Conservation (phyloP, 2,113 vertebrate species). For the Notiomystis cincta region DNA sequence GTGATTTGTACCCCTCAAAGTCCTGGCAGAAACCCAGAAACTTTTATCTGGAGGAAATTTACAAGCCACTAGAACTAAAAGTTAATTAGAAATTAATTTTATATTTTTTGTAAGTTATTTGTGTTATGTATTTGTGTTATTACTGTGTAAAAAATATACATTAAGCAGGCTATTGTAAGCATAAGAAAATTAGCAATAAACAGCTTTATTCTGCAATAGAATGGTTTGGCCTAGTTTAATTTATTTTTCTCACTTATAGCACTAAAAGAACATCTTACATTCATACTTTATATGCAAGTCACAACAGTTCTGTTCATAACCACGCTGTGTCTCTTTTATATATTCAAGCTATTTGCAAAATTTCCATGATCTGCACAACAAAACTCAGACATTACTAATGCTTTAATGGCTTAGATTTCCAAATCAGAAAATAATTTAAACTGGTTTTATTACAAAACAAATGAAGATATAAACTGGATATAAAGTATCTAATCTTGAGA, state of each 20-base stretch:
- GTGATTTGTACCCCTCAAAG: slow-evolving; percentile 8
- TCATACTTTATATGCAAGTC: slow-evolving; percentile 44
- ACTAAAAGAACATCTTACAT: slow-evolving; percentile 36
- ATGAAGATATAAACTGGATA: background rate
- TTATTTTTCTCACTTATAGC: slow-evolving; percentile 59
- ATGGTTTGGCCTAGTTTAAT: slow-evolving; percentile 53
- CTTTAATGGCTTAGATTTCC: background rate
- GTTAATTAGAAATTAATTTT: slow-evolving; percentile 69
- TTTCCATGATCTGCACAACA: background rate
- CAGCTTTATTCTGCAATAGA: slow-evolving; percentile 54
- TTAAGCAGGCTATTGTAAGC: slow-evolving; percentile 40
- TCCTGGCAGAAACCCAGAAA: slow-evolving; percentile 21
- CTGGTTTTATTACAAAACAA: background rate
- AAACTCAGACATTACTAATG: background rate
- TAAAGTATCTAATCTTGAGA: background rate
- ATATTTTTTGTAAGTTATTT: slow-evolving; percentile 54
- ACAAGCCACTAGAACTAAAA: slow-evolving; percentile 42
- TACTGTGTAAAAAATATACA: slow-evolving; percentile 59
- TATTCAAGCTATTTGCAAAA: background rate
- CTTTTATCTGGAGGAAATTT: slow-evolving; percentile 54
- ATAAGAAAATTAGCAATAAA: slow-evolving; percentile 65
- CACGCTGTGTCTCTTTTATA: background rate
- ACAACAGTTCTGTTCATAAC: slow-evolving; percentile 9
- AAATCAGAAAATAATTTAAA: background rate
- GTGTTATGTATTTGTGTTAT: slow-evolving; percentile 51